A percentile compares a stretch with the other conserved stretches of the same genome.
Evolutionary conservation across 2,797 vertebrate genomes (phyloP).

Genomic region (Urocyon cinereoargenteus): DNA sequence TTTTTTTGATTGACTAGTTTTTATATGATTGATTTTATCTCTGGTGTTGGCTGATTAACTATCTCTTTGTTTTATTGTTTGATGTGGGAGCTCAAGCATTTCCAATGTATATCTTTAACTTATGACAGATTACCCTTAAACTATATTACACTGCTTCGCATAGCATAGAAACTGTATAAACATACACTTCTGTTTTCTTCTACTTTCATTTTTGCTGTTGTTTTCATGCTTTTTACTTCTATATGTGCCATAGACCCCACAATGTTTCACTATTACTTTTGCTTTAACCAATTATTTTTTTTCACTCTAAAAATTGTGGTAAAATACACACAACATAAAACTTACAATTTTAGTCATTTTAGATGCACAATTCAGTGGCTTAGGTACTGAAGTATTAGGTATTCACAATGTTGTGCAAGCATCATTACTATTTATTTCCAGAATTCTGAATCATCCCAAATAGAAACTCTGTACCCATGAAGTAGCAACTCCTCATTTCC

Average conservation of each 20-base stretch:
- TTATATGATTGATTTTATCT: neutral
- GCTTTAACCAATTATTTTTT: neutral
- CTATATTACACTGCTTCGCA: neutral
- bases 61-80: neutral
- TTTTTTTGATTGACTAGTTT: neutral
- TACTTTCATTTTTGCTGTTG: neutral
- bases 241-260: neutral
- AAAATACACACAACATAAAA: neutral
- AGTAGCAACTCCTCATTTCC: neutral
- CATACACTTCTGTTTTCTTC: neutral
- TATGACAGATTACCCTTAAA: neutral
- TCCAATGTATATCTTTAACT: neutral
- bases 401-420: neutral
- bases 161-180: neutral
- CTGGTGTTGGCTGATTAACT: neutral
- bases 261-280: neutral
- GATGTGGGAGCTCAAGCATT: neutral
- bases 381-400: neutral
- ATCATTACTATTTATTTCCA: neutral
- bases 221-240: neutral
- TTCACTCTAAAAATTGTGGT: neutral
- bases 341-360: neutral
- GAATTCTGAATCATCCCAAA: neutral
- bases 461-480: neutral
- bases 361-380: neutral